Base-by-base conservation (phyloP, 2,888 invertebrate species). In the Theodoxus fluviatilis region DNA sequence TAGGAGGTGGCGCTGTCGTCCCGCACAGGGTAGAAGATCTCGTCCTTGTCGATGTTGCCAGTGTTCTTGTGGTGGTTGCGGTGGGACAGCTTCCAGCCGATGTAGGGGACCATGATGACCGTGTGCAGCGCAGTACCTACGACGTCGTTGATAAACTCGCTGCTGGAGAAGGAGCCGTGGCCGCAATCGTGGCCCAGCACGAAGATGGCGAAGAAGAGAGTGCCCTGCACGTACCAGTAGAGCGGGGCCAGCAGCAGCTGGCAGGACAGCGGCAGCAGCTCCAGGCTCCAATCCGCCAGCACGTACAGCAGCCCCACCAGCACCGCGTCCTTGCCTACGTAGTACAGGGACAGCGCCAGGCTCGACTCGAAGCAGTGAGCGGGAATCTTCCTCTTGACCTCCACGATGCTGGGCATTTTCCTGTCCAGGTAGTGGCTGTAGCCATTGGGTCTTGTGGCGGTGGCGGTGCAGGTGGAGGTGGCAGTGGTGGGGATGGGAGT, bases 171-270 rank as follows among this genome's bases (percentile, higher is more conserved):
- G 18, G 83, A 82, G 4, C 79, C 78, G 69, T 84, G 84, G 0
- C 84, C 83, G 70, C 84, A 83, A 69, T 83, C 83, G 68, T 84
- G 84, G 3, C 83, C 83, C n/a, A 83, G 68, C 1, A 83, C 82
- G 72, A 83, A 83, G 18, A 84, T 40, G 2, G 79, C 81, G 64
- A 79, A 80, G 67, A 83, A 79, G 33, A 82, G 63, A 1, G 83
- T 83, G 22, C 84, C 84, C 72, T 83, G 81, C 3, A 81, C 37
- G 2, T 77, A 73, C 81, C 81, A 83, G 74, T 82, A 84, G 49
- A 78, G 40, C 2, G 81, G 73, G 49, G 78, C 74, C 9, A 74
- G 31, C 0, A 73, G 25, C 38, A 66, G 64, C 40, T 72, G 61
- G 3, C 68, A 47, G 18, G 43, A 72, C 6, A 61, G 31, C 15